These are phyloP conservation scores for Chrysocyon brachyurus DNA, from an alignment of 2,797 vertebrate species.

Conservation along the genomic window DNA sequence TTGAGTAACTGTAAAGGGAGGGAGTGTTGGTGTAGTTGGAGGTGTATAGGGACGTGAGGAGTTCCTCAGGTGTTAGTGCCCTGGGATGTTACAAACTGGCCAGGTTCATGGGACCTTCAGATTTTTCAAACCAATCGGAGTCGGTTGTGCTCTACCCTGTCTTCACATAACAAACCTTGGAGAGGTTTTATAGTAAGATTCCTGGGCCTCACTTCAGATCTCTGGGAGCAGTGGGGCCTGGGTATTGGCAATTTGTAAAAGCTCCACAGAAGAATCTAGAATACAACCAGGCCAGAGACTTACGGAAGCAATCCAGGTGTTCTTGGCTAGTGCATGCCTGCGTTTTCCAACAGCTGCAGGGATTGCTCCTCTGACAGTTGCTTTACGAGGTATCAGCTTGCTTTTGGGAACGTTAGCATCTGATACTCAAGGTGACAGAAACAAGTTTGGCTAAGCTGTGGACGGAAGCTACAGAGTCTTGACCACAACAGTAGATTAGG, in stretches of 20 bases:
- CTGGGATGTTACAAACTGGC: neutral
- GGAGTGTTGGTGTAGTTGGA: neutral
- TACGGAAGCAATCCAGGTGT: neutral
- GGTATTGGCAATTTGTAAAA: neutral
- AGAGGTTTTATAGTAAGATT: neutral
- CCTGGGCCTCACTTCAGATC: neutral
- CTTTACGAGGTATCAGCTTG: neutral
- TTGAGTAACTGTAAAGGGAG: neutral
- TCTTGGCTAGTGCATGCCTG: neutral
- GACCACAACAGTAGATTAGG: neutral
- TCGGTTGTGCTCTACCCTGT: neutral
- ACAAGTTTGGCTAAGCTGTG: neutral
- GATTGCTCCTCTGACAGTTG: neutral
- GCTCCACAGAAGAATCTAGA: neutral
- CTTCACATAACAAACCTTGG: neutral
- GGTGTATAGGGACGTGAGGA: neutral
- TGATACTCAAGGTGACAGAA: neutral
- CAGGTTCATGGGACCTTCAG: neutral
- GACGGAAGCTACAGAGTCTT: neutral
- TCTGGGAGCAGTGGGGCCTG: fast-evolving
- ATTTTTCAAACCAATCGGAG: neutral
- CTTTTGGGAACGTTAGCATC: neutral
- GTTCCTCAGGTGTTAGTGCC: neutral
- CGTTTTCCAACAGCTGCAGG: neutral
- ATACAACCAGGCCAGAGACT: neutral